Evolutionary conservation across 2,797 vertebrate species (phyloP).

Genomic region (Danionella dracula): DNA sequence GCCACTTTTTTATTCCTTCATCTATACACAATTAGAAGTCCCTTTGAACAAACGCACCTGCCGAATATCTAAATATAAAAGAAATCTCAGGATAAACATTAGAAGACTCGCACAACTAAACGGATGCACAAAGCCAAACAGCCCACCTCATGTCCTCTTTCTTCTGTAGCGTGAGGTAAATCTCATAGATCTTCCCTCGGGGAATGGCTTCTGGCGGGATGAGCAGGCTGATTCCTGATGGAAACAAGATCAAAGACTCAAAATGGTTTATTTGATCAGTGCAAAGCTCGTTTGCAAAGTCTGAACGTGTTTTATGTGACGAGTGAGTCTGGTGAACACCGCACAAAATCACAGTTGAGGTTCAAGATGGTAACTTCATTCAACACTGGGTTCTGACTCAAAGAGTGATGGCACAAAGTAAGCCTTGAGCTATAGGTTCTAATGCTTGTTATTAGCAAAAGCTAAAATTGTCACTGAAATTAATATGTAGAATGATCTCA

Average conservation of each 20-base stretch:
- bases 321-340: conserved; percentile 45
- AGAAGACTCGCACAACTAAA: no score
- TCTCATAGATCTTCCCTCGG: conserved; percentile 97
- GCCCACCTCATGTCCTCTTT: conserved; percentile 95
- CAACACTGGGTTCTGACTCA: no score
- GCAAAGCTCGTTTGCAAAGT: conserved; percentile 59
- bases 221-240: conserved; percentile 93
- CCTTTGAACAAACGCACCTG: no score
- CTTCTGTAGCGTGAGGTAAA: conserved; percentile 95
- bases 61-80: no score
- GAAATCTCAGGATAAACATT: no score
- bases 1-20: no score
- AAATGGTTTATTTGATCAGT: not conserved
- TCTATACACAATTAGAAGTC: no score
- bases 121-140: no score
- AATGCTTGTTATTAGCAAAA: not conserved
- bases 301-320: conserved; percentile 52
- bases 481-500: no score
- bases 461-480: not conserved
- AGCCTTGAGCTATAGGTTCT: no score
- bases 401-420: no score
- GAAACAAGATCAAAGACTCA: conserved; percentile 61
- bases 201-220: conserved; percentile 98
- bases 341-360: conserved; percentile 8
- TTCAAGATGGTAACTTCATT: not conserved